These are phyloP conservation scores for Acrocephalus scirpaceus DNA, from an alignment of 2,797 vertebrate genomes.

Conservation along the genomic window DNA sequence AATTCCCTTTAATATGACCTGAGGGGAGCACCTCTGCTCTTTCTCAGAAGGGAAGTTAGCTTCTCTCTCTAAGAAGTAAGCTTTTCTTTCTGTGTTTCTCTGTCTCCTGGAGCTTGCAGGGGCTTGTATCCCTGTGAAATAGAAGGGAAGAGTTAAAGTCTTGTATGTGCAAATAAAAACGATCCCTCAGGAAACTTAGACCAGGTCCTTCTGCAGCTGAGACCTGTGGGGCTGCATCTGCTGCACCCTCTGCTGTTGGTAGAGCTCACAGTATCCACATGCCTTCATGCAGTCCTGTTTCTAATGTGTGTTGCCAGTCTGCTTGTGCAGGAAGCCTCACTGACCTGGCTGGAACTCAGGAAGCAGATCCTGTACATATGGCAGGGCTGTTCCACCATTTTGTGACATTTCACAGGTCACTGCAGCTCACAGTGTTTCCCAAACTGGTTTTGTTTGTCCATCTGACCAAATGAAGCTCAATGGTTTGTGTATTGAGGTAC, in stretches of 20 bases:
- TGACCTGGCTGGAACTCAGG: not conserved
- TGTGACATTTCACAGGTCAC: not conserved
- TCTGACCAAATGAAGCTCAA: accelerated
- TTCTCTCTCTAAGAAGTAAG: not conserved
- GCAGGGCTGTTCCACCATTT: not conserved
- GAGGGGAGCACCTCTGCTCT: not conserved
- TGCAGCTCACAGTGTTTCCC: not conserved
- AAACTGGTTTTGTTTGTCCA: not conserved
- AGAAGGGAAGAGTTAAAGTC: not conserved
- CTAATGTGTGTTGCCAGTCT: not conserved
- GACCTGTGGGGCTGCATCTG: not conserved
- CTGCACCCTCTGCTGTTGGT: not conserved
- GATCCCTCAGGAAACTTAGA: not conserved
- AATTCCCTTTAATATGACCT: constrained; percentile 13
- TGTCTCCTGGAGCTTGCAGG: not conserved
- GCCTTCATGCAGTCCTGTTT: not conserved
- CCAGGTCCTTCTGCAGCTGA: not conserved
- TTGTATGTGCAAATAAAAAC: not conserved
- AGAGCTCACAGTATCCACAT: not conserved
- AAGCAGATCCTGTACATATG: not conserved
- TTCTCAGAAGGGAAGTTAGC: not conserved
- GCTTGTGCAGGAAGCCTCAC: not conserved
- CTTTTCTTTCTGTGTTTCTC: not conserved
- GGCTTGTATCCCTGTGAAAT: not conserved
- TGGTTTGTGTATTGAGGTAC: not conserved